Percentiles rank a stretch among this genome's conserved stretches.
These are phyloP conservation scores for Thereva unica DNA, from an alignment of 2,888 invertebrate species.

Conservation along the genomic window DNA sequence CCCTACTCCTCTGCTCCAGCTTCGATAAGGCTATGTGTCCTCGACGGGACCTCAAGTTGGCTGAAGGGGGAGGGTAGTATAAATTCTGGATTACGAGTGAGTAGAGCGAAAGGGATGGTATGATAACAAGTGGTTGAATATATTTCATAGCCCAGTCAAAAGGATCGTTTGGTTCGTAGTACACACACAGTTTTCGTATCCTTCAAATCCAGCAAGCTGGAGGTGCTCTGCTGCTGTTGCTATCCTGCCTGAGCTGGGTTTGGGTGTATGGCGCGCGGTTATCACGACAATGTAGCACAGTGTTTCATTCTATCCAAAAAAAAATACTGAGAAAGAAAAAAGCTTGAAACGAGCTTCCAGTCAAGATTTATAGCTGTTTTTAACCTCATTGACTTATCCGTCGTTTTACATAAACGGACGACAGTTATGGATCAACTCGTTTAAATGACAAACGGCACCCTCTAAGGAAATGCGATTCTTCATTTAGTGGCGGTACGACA, in stretches of 20 bases:
- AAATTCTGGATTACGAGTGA: conserved; percentile 27
- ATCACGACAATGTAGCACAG: conserved; percentile 21
- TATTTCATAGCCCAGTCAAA: conserved; percentile 27
- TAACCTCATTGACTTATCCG: conserved; percentile 43
- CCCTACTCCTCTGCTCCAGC: not conserved
- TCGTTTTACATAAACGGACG: conserved; percentile 40
- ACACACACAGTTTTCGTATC: not conserved
- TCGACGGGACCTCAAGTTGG: too few relatives aligned
- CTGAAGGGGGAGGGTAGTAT: conserved; percentile 12
- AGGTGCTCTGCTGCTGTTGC: too few relatives aligned
- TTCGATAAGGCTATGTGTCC: conserved; percentile 8
- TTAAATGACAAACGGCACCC: conserved; percentile 30
- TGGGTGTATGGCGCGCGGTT: conserved; percentile 6
- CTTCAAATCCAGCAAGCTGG: too few relatives aligned
- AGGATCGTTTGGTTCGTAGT: conserved; percentile 15
- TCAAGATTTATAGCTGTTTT: conserved; percentile 41
- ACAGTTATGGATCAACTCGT: conserved; percentile 38
- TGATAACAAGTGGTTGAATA: conserved; percentile 35
- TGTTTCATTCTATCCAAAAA: not conserved
- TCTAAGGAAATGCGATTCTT: too few relatives aligned
- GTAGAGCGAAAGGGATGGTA: conserved; percentile 17
- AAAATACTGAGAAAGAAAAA: conserved; percentile 24
- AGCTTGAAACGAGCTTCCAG: conserved; percentile 33
- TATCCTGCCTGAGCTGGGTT: not conserved
- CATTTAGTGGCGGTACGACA: not conserved